Base-by-base conservation (phyloP, 1,140 invertebrate genomes). In the Ceratosolen fusciceps region DNA sequence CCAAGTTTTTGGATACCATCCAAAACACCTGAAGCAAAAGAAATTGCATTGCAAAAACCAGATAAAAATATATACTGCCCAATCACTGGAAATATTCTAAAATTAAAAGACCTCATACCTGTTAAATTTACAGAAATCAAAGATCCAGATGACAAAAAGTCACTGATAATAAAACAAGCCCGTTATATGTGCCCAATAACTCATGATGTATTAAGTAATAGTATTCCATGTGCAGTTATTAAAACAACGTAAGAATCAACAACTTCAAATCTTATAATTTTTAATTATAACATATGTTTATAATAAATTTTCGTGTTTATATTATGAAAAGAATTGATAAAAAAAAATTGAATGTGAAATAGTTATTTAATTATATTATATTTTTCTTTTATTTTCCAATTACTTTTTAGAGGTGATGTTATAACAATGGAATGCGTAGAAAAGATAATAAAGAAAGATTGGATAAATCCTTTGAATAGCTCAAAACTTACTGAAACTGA, bases 1-100 rank as follows among this genome's bases (percentile, higher is more conserved):
- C 98, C 98, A 0, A 98, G 97, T 91, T 99, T 99, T 90, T 99
- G 98, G 98, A 93, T 99, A 77, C 98, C 98, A 14, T 95, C 96
- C 2, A 93, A 98, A 85, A 96, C 98, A n/a, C 97, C 98, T 1
- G 93, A 95, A 86, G 94, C 95, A 2, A 95, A 95, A 83, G 90
- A 93, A 84, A 88, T 90, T 2, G 93, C 92, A 82, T 80, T 98
- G 2, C 90, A 94, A 77, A 99, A 99, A 90, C 98, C 98, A 21
- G 95, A 98, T 88, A 94, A 95, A 83, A 96, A 93, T 78, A 95
- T 99, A n/a, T 94, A 94, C 74, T 99, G 98, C 87, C 98, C 98
- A 1, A 95, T 99, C 83, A 99, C 96, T 89, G 95, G 95, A 5
- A 95, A 95, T 86, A 94, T 96, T 34, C 87, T 99, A 19, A 97